Base-by-base conservation (phyloP, 1,140 invertebrate species). In the Achroia grisella region DNA sequence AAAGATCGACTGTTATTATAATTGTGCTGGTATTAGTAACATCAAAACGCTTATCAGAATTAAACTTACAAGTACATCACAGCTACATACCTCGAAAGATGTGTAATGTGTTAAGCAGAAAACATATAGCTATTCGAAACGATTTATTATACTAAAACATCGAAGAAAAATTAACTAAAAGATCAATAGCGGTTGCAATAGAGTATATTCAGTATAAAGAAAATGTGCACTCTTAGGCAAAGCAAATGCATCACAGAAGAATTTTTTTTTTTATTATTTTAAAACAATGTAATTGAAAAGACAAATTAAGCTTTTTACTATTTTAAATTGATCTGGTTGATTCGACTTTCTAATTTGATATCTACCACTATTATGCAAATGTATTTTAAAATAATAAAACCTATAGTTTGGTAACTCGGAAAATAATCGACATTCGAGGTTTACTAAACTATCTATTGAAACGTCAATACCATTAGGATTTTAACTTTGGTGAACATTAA, bases 401-500 rank as follows among this genome's bases (percentile, higher is more conserved):
- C 48, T 55, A 63, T 62, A 54, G 44, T 63, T 31, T 78, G 77
- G 74, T 81, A 78, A 81, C 72, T 73, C 52, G 17, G 6, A 3
- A 23, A 23, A 23, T n/a, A n/a, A n/a, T 66, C 46, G 52, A 41
- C 39, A 53, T 54, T 37, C 8, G 30, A 23, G 17, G 17, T 23
- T 23, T 23, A 23, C 17, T 23, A 23, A 23, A 31, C 30, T 13
- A 37, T 37, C 15, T 6, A 14, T 35, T 55, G 17, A 23, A 23
- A 23, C 17, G 17, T 23, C 17, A 23, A n/a, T 23, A 23, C 6
- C 17, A 6, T 23, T 23, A 23, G 2, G 17, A 23, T 23, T 23
- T 23, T 55, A 68, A 75, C 79, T 83, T 82, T 82, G 76, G 78
- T 61, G 68, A 54, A 71, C 56, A 64, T 75, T 60, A 66, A 66